Evolutionary conservation across 2,888 invertebrate genomes (phyloP).

Genomic region (Leucophenga maculata): DNA sequence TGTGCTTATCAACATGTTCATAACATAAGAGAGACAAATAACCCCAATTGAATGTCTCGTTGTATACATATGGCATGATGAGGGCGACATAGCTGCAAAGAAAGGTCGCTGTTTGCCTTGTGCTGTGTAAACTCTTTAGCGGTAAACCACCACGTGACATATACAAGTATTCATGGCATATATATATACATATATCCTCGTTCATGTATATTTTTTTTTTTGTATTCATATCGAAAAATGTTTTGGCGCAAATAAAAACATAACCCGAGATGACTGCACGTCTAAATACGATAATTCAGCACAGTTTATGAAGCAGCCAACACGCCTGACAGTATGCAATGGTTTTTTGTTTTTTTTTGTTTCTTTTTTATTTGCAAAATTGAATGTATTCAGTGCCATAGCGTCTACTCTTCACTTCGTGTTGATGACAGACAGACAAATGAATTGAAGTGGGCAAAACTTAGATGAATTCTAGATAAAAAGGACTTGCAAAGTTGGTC

Average conservation of each 20-base stretch:
- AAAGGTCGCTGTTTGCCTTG: conserved; percentile 35
- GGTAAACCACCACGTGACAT: neutral
- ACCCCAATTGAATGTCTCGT: conserved; percentile 60
- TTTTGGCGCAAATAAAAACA: conserved; percentile 6
- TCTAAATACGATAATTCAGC: conserved; percentile 62
- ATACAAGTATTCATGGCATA: too few species aligned
- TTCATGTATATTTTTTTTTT: conserved; percentile 35
- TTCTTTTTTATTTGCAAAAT: neutral
- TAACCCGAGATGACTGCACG: conserved; percentile 61
- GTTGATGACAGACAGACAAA: too few species aligned
- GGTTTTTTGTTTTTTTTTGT: neutral
- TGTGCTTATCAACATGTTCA: conserved; percentile 3
- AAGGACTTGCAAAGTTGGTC: too few species aligned
- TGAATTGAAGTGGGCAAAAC: too few species aligned
- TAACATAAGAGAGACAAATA: conserved; percentile 55
- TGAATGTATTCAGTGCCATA: too few species aligned
- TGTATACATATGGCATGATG: conserved; percentile 40
- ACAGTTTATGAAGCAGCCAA: conserved; percentile 50
- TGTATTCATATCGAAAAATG: conserved; percentile 13
- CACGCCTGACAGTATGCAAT: conserved; percentile 46
- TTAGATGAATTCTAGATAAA: too few species aligned
- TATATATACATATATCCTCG: conserved; percentile 41
- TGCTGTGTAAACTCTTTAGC: conserved; percentile 22
- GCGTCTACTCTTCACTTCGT: too few species aligned
- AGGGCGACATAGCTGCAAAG: conserved; percentile 42